phyloP scores from a whole-genome alignment of 2,113 vertebrate species.

The Picathartes gymnocephalus region DNA sequence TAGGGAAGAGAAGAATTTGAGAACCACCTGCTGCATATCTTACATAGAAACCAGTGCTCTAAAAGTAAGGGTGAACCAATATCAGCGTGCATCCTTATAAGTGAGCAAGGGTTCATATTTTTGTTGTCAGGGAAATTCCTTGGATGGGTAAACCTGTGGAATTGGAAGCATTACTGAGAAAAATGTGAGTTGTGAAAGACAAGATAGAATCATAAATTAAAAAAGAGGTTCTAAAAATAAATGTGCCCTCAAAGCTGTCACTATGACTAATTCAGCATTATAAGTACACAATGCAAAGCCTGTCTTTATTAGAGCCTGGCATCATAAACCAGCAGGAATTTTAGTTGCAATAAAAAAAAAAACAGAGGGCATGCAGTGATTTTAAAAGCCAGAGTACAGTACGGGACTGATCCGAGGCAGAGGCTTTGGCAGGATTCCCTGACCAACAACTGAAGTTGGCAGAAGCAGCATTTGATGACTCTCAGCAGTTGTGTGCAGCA shows the following conservation, averaged over 20 bases:
- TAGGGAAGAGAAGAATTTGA: not conserved
- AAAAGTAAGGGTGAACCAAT: constrained; percentile 3
- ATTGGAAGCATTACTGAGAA: not conserved
- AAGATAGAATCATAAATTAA: constrained; percentile 60
- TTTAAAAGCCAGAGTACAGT: not conserved
- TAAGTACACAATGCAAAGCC: not conserved
- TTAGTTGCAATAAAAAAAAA: not conserved
- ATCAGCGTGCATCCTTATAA: not conserved
- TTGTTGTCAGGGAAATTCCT: constrained; percentile 48
- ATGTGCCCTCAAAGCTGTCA: constrained; percentile 37
- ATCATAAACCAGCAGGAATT: constrained; percentile 27
- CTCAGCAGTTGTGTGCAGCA: not conserved
- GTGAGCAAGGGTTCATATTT: constrained; percentile 14
- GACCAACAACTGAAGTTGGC: not conserved
- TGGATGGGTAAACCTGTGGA: constrained; percentile 43
- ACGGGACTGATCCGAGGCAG: not conserved
- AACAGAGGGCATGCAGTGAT: not conserved
- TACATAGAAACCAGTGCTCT: not conserved
- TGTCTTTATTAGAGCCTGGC: constrained; percentile 44
- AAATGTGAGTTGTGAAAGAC: constrained; percentile 42
- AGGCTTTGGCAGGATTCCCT: not conserved
- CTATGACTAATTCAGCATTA: constrained; percentile 48
- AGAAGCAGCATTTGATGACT: not conserved
- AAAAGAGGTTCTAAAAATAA: constrained; percentile 31
- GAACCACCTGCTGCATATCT: not conserved